These are phyloP conservation scores for Hoplostethus atlanticus DNA, from an alignment of 2,797 vertebrate genomes.

Conservation along the genomic window DNA sequence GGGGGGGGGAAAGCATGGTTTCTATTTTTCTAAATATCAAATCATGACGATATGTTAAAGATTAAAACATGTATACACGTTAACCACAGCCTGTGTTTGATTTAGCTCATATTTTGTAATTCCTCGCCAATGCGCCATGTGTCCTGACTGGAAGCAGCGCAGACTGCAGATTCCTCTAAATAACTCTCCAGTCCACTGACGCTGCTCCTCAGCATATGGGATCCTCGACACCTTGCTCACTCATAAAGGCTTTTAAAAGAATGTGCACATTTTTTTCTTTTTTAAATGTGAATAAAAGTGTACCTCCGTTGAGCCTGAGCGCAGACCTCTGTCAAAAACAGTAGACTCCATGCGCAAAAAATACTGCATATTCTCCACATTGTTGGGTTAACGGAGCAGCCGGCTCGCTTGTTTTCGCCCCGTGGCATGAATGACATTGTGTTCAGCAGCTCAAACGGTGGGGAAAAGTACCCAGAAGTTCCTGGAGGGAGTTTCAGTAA, in stretches of 20 bases:
- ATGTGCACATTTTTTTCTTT: no score
- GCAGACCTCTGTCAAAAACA: constrained; percentile 75
- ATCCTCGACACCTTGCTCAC: constrained; percentile 40
- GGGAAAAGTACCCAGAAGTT: constrained; percentile 72
- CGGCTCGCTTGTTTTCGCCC: constrained; percentile 65
- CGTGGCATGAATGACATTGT: constrained; percentile 76
- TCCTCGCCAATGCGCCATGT: constrained; percentile 51
- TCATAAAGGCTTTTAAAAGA: constrained; percentile 14
- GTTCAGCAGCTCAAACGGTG: constrained; percentile 51
- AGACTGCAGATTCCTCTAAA: constrained; percentile 40
- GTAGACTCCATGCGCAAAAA: constrained; percentile 79
- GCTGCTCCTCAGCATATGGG: constrained; percentile 11
- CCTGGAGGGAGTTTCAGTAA: constrained; percentile 81
- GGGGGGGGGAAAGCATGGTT: constrained; percentile 14
- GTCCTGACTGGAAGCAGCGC: constrained; percentile 29
- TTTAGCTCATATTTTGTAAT: constrained; percentile 20
- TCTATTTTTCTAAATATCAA: constrained; percentile 16
- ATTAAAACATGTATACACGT: background rate
- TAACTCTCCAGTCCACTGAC: constrained; percentile 32
- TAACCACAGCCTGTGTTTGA: constrained; percentile 9
- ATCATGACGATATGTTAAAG: constrained; percentile 6
- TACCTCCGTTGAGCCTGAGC: constrained; percentile 87
- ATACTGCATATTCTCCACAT: constrained; percentile 82
- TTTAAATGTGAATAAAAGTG: constrained; percentile 29
- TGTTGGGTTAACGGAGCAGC: constrained; percentile 63